phyloP scores from a whole-genome alignment of 2,113 vertebrate genomes.

The Lepus timidus region DNA sequence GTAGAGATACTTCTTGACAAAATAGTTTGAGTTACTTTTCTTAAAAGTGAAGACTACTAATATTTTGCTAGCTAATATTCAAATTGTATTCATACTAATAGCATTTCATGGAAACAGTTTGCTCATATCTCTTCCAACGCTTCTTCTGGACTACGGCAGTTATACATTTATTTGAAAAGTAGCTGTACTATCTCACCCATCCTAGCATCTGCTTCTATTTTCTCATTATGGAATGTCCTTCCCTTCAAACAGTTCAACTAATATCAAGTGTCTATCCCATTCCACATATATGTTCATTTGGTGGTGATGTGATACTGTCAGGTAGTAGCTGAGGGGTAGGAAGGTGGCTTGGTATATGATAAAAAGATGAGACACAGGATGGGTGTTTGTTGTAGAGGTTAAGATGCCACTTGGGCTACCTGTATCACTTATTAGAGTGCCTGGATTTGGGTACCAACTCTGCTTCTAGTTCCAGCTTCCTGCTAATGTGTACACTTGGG shows the following conservation, averaged over 20 bases:
- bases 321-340: neutral
- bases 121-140: neutral
- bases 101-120: neutral
- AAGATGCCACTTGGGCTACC: no score
- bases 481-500: no score
- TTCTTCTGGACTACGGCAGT: neutral
- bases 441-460: no score
- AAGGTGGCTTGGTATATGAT: neutral
- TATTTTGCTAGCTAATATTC: constrained; percentile 19
- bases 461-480: no score
- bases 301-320: neutral
- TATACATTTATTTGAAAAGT: constrained; percentile 20
- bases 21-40: constrained; percentile 46
- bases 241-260: neutral
- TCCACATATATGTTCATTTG: neutral
- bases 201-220: neutral
- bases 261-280: neutral
- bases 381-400: no score
- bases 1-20: neutral
- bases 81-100: neutral
- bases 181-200: neutral
- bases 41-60: constrained; percentile 32
- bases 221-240: neutral
- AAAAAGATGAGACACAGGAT: neutral
- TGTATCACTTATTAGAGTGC: no score